Evolutionary conservation across 2,113 vertebrate genomes (phyloP).

Genomic region (Ictalurus punctatus): DNA sequence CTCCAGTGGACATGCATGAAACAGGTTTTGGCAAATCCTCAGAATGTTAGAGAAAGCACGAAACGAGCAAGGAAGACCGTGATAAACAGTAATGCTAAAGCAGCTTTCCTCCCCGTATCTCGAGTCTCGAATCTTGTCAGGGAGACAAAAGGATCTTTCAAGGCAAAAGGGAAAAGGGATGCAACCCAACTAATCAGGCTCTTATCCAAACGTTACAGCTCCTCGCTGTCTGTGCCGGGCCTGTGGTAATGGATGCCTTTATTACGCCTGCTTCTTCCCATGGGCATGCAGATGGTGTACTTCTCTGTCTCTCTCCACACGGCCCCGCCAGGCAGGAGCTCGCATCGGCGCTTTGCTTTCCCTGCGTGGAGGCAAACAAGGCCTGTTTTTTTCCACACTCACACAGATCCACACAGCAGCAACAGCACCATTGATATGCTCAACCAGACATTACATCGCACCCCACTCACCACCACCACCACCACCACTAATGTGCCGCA

Average conservation of each 20-base stretch:
- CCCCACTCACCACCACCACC: conserved; percentile 51
- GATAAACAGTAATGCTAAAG: conserved; percentile 35
- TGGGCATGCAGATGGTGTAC: conserved; percentile 67
- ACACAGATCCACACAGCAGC: conserved; percentile 66
- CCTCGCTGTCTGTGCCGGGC: conserved; percentile 55
- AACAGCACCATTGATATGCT: conserved; percentile 63
- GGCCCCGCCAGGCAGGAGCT: conserved; percentile 53
- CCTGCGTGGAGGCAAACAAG: conserved; percentile 62
- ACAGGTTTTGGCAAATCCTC: conserved; percentile 78
- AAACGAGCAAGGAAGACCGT: conserved; percentile 41
- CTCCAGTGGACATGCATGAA: conserved; percentile 84
- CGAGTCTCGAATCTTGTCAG: neutral
- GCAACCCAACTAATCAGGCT: conserved; percentile 24
- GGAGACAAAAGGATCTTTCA: conserved; percentile 5
- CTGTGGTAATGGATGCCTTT: conserved; percentile 59
- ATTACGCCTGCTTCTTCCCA: conserved; percentile 64
- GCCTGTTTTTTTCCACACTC: conserved; percentile 67
- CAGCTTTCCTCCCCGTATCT: neutral
- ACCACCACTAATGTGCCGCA: conserved; percentile 56
- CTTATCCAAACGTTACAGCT: conserved; percentile 47
- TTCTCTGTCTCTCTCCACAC: conserved; percentile 67
- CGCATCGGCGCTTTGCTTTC: conserved; percentile 52
- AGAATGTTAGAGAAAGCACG: conserved; percentile 70
- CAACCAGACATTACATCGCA: conserved; percentile 70
- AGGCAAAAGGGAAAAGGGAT: conserved; percentile 20